Evolutionary conservation across 2,797 vertebrate species (phyloP).

Genomic region (Acanthiza pusilla): DNA sequence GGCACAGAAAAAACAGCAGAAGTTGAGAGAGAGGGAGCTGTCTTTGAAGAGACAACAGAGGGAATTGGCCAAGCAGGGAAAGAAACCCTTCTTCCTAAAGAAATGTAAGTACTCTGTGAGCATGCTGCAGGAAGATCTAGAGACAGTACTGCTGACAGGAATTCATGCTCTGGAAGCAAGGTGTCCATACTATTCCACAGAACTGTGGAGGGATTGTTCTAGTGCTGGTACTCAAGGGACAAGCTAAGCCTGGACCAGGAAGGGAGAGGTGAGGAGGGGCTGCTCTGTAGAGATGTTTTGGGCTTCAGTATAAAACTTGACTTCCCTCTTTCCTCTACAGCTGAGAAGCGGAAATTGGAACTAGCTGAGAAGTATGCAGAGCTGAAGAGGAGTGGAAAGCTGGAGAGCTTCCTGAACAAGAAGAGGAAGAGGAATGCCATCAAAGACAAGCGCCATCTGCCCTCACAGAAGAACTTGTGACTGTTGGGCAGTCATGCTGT

Average conservation of each 20-base stretch:
- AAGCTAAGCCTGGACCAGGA: background rate
- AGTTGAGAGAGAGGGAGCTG: slow-evolving; percentile 79
- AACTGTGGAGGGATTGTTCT: background rate
- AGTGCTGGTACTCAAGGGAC: background rate
- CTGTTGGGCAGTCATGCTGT: background rate
- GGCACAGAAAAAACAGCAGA: slow-evolving; percentile 71
- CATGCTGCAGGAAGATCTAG: background rate
- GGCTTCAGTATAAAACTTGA: background rate
- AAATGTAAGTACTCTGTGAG: slow-evolving; percentile 78
- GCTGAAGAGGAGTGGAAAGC: slow-evolving; percentile 89
- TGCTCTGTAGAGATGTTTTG: background rate
- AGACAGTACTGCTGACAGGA: background rate
- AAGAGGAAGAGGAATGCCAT: slow-evolving; percentile 91
- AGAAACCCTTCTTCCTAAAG: slow-evolving; percentile 87
- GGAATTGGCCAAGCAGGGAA: slow-evolving; percentile 81
- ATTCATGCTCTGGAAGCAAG: background rate
- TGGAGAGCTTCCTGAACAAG: slow-evolving; percentile 90
- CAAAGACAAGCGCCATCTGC: slow-evolving; percentile 89
- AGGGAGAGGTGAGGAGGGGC: background rate
- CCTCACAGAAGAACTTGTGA: slow-evolving; percentile 66
- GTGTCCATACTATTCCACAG: background rate
- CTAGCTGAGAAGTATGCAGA: slow-evolving; percentile 87
- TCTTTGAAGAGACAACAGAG: slow-evolving; percentile 82
- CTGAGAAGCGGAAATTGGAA: slow-evolving; percentile 85
- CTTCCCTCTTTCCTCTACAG: slow-evolving; percentile 60